Base-by-base conservation (phyloP, 2,797 vertebrate species). In the Neostethus bicornis region DNA sequence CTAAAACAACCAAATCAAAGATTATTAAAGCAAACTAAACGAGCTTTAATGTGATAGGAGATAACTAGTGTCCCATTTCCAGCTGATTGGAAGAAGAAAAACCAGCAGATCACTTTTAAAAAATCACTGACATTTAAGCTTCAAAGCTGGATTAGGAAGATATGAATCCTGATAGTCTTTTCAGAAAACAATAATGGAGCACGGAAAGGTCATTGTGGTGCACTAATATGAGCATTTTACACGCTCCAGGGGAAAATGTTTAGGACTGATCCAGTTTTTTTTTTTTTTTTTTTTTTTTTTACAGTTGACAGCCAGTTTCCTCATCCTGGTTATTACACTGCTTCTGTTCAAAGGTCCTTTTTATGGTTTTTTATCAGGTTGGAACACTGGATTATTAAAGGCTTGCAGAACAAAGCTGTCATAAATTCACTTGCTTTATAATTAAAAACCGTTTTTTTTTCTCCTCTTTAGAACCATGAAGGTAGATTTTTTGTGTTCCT, bases 291-390 rank as follows among this genome's bases (percentile, higher is more conserved):
- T 31, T 31, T 31, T 31, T 10, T 43, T 43, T 43, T 11, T 19
- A 47, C 63, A 31, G 70, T 58, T 68, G 72, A 20, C 42, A n/a
- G 66, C 14, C 79, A 62, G 71, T 69, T 66, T 74, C 64, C 62
- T 59, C 51, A 21, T 12, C 56, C 51, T 4, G 62, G 12, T 64
- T 52, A 51, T 71, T 53, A 53, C 46, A 59, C 17, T 56, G 34
- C 62, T 60, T 72, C 65, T 16, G 73, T 46, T 29, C 64, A 68
- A 77, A 82, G 68, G 51, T 75, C 51, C 21, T 16, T n/a, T 59
- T 59, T 28, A 48, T 57, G n/a, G 17, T 4, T 26, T 35, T 46
- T 46, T 19, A 23, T 11, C 1, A 2, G 17, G 23, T 57, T 20
- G 1, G 17, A 51, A 20, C 42, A 58, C 7, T 19, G 7, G 34